A percentile compares a stretch with the other conserved stretches of the same genome.
phyloP scores from a whole-genome alignment of 1,140 invertebrate species.

The Globodera ellingtonae region DNA sequence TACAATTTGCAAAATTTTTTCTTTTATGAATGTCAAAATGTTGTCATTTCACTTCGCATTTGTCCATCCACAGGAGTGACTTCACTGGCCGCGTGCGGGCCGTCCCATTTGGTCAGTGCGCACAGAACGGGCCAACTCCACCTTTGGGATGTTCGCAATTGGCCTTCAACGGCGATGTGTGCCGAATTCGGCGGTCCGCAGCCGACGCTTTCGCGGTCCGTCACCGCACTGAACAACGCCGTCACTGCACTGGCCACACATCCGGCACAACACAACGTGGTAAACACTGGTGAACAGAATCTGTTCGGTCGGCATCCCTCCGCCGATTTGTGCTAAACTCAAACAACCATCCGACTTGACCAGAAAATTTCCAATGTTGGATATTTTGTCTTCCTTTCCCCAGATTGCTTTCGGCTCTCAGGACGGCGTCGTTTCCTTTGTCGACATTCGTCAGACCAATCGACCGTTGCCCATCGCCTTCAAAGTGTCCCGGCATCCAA shows the following conservation, averaged over 20 bases:
- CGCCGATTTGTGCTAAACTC: slow-evolving; percentile 8
- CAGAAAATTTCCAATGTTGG: too few relatives aligned
- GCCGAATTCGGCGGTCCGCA: slow-evolving; percentile 9
- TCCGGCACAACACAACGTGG: slow-evolving; percentile 35
- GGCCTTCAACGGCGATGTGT: slow-evolving; percentile 7
- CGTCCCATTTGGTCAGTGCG: slow-evolving; percentile 23
- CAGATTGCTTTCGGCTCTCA: slow-evolving; percentile 34
- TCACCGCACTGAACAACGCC: slow-evolving; percentile 25
- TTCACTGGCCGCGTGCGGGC: slow-evolving; percentile 9
- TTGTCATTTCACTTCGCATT: slow-evolving; percentile 1
- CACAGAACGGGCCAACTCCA: slow-evolving; percentile 32
- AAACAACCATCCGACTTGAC: too few relatives aligned
- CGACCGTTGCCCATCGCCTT: slow-evolving; percentile 24
- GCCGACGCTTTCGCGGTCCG: slow-evolving; percentile 22
- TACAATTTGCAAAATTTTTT: too few relatives aligned
- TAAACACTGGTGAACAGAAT: neutral
- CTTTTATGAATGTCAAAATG: neutral
- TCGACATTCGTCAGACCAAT: slow-evolving; percentile 39
- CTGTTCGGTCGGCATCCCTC: neutral
- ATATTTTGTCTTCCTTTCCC: neutral
- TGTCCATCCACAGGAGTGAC: slow-evolving; percentile 10
- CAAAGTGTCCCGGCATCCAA: slow-evolving; percentile 34
- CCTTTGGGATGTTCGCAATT: slow-evolving; percentile 30
- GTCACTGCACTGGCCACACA: slow-evolving; percentile 34
- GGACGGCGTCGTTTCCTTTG: slow-evolving; percentile 33